Percentiles rank a stretch among this genome's conserved stretches.
These are phyloP conservation scores for Onychorhynchus coronatus DNA, from an alignment of 2,113 vertebrate genomes.

Conservation along the genomic window DNA sequence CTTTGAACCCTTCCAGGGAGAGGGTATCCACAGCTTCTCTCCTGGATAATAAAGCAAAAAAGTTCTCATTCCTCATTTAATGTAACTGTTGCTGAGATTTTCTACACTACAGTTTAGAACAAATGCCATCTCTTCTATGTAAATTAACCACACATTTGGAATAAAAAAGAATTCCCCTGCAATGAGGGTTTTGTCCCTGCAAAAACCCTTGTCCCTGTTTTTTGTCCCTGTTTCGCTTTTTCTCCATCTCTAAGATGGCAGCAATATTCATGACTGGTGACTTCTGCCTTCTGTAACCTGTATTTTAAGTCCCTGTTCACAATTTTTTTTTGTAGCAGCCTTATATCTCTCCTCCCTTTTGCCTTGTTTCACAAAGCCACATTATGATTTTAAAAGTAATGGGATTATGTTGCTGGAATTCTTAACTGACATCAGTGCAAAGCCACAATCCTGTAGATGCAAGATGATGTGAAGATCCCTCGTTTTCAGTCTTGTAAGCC, in stretches of 20 bases:
- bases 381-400: background rate
- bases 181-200: background rate
- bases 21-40: background rate
- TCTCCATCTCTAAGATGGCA: background rate
- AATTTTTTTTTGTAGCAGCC: background rate
- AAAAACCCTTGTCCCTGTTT: too few species aligned
- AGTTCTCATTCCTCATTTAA: background rate
- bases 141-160: background rate
- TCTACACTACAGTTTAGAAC: background rate
- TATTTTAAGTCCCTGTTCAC: background rate
- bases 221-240: background rate
- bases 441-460: background rate
- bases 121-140: background rate
- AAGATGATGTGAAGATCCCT: background rate
- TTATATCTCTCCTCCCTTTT: background rate
- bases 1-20: background rate
- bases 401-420: background rate
- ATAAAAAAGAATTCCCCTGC: background rate
- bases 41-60: background rate
- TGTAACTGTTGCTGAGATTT: background rate
- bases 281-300: background rate
- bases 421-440: background rate
- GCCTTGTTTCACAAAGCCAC: background rate
- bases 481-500: background rate
- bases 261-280: background rate